Evolutionary conservation across 2,888 invertebrate species (phyloP), one percentile per base, ranked within the genome.

Genomic region (Lasioglossum calceatum): DNA sequence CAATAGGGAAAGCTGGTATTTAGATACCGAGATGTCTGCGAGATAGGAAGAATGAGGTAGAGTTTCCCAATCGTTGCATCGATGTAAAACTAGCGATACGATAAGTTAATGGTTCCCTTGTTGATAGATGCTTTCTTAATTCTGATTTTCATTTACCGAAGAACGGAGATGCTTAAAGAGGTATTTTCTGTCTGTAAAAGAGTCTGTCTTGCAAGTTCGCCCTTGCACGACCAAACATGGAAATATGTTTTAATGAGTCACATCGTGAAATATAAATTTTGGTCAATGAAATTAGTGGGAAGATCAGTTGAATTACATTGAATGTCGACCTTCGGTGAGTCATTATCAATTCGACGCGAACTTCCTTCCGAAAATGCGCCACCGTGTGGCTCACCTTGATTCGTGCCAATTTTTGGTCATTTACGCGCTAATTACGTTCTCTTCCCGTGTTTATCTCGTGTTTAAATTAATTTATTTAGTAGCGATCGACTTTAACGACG

Each of bases 341-440:
- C 76, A 61, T 76, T 61, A 27, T 61, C 39, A 44, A 44, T 19
- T 27, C 32, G 0, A 16, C 23, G 7, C 47, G 64, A 47, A 44
- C 77, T 44, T 77, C 47, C 77, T 47, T n/a, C 64, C 27, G 27
- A 61, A 64, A 64, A 44, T 64, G 64, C 77, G 64, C 67, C 77
- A 77, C 23, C 64, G n/a, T 32, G 14, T 67, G 47, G 67, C n/a
- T 77, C 47, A 36, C 44, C 77, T 44, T 7, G n/a, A n/a, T 19
- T 7, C 19, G 2, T 36, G 77, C 23, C 14, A 77, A 64, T 77
- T 64, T 36, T 77, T 77, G 8, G 44, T 27, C 44, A 32, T 19
- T 54, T 23, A 10, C 8, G 54, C 23, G 54, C 3, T n/a, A 23
- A 54, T 54, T 5, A 4, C 19, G 50, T 5, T 50, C 50, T 50